Percentiles rank a stretch among this genome's conserved stretches.
phyloP scores from a whole-genome alignment of 2,888 invertebrate species.

The Eupithecia centaureata region DNA sequence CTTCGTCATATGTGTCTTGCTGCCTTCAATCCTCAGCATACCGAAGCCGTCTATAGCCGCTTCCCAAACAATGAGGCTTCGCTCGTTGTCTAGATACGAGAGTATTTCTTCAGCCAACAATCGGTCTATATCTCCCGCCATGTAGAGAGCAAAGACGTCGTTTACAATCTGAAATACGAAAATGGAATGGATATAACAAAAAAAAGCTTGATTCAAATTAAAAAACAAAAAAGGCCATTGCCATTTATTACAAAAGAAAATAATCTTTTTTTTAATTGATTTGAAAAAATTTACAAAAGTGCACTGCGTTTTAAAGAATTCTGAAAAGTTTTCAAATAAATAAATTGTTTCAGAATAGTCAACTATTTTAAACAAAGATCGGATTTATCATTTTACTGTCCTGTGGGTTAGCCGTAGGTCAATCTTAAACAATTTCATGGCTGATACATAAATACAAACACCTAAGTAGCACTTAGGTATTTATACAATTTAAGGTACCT shows the following conservation, averaged over 20 bases:
- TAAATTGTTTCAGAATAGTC: no score
- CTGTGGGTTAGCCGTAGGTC: no score
- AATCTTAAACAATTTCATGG: no score
- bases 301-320: no score
- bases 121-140: slow-evolving; percentile 63
- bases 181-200: not conserved
- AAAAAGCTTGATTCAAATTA: not conserved
- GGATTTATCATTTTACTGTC: not conserved
- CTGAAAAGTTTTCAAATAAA: no score
- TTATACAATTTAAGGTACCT: slow-evolving; percentile 52
- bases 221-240: no score
- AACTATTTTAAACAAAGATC: no score
- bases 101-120: slow-evolving; percentile 63
- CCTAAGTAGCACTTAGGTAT: not conserved
- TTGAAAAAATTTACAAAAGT: no score
- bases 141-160: slow-evolving; percentile 72
- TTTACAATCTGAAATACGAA: slow-evolving; percentile 68
- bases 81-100: slow-evolving; percentile 65
- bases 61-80: slow-evolving; percentile 68
- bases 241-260: not conserved
- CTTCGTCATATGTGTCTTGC: slow-evolving; percentile 62
- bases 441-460: no score
- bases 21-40: slow-evolving; percentile 60
- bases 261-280: no score
- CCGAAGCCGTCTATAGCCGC: slow-evolving; percentile 66